Percentiles rank a stretch among this genome's conserved stretches.
Evolutionary conservation across 2,888 invertebrate species (phyloP).

Genomic region (Clusia tigrina): DNA sequence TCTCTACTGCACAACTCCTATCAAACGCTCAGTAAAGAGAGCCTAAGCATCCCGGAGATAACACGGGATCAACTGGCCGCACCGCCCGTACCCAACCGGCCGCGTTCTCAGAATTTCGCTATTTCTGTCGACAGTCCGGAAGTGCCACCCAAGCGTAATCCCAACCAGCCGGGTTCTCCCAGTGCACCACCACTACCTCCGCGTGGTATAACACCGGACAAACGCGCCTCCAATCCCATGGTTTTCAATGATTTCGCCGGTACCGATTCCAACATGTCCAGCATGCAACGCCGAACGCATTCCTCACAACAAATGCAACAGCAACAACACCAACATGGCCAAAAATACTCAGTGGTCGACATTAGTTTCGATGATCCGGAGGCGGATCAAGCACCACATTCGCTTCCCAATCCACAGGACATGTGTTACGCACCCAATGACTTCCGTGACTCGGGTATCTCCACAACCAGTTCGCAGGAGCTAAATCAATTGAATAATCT

Average conservation of each 20-base stretch:
- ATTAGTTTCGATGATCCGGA: slow-evolving; percentile 66
- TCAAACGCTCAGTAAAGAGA: slow-evolving; percentile 60
- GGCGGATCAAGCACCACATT: slow-evolving; percentile 56
- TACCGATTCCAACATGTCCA: slow-evolving; percentile 33
- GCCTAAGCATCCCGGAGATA: slow-evolving; percentile 42
- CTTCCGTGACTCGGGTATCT: slow-evolving; percentile 64
- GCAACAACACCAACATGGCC: slow-evolving; percentile 47
- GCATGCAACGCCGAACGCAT: slow-evolving; percentile 47
- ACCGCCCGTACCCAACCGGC: slow-evolving; percentile 71
- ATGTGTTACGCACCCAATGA: slow-evolving; percentile 58
- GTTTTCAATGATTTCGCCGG: slow-evolving; percentile 59
- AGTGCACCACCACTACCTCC: slow-evolving; percentile 83
- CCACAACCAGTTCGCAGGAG: slow-evolving; percentile 63
- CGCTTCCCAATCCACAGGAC: slow-evolving; percentile 49
- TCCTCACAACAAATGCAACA: slow-evolving; percentile 44
- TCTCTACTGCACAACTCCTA: slow-evolving; percentile 50
- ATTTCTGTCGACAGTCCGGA: slow-evolving; percentile 62
- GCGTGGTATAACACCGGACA: slow-evolving; percentile 70
- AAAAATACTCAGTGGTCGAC: slow-evolving; percentile 65
- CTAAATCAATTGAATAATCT: slow-evolving; percentile 59
- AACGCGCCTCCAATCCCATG: slow-evolving; percentile 63
- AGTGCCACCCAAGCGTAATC: slow-evolving; percentile 67
- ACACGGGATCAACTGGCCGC: slow-evolving; percentile 58
- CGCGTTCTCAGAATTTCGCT: slow-evolving; percentile 69
- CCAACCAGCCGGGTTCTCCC: slow-evolving; percentile 59